These are phyloP conservation scores for Rapana venosa DNA, from an alignment of 2,888 invertebrate species.

Conservation along the genomic window DNA sequence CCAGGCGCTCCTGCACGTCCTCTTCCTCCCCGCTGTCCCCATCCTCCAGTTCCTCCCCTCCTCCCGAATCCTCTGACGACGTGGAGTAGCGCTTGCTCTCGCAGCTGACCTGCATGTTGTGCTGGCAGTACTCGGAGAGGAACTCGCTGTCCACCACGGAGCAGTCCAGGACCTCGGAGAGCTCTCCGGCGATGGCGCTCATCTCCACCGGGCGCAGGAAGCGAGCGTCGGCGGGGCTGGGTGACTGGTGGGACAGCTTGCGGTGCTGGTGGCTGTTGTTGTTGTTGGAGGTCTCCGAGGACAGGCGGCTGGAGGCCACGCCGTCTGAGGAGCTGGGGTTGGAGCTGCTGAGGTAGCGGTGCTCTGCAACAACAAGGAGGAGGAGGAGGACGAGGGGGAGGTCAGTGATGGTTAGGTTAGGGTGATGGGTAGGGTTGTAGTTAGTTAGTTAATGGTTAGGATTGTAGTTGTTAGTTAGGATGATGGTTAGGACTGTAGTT, in stretches of 20 bases:
- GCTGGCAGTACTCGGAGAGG: slow-evolving; percentile 70
- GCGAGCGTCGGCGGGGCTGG: neutral
- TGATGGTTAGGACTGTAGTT: too few species aligned
- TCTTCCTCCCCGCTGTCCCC: slow-evolving; percentile 45
- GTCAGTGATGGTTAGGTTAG: too few species aligned
- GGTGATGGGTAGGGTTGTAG: too few species aligned
- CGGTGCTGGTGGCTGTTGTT: too few species aligned
- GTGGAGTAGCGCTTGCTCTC: slow-evolving; percentile 64
- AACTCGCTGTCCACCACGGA: slow-evolving; percentile 75
- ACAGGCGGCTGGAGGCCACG: slow-evolving; percentile 31
- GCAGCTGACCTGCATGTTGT: slow-evolving; percentile 60
- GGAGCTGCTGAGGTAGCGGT: slow-evolving; percentile 22
- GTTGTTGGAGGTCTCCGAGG: slow-evolving; percentile 39
- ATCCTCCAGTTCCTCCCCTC: slow-evolving; percentile 37
- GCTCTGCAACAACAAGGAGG: slow-evolving; percentile 33
- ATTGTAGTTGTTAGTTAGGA: too few species aligned
- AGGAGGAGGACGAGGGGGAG: too few species aligned
- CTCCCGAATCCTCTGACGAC: slow-evolving; percentile 59
- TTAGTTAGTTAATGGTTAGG: too few species aligned
- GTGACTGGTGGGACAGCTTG: slow-evolving; percentile 27
- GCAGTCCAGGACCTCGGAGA: slow-evolving; percentile 71
- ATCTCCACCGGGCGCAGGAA: slow-evolving; percentile 37
- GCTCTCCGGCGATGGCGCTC: slow-evolving; percentile 61
- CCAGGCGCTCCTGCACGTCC: slow-evolving; percentile 50
- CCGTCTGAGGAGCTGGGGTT: slow-evolving; percentile 38